phyloP scores from a whole-genome alignment of 1,140 invertebrate genomes.

The Littorina saxatilis region DNA sequence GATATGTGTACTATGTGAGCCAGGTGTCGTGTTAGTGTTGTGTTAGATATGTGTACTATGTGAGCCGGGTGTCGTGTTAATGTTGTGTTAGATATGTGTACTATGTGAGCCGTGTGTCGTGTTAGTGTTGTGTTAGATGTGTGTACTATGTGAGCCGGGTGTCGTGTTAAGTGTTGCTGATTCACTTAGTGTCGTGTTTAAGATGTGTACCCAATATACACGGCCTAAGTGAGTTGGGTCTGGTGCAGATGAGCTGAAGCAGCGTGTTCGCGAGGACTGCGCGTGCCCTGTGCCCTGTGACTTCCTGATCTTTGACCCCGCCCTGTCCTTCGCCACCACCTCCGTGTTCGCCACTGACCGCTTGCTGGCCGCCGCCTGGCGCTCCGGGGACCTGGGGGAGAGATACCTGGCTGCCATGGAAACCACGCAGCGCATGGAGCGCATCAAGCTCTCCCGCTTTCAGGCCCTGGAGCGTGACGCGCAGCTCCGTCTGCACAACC shows the following conservation, averaged over 20 bases:
- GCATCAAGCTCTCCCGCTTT: conserved; percentile 42
- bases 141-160: too few relatives aligned
- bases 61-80: too few relatives aligned
- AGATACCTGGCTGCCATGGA: conserved; percentile 51
- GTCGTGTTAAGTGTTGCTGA: too few relatives aligned
- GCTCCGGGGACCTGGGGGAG: conserved; percentile 18
- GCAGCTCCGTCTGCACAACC: conserved; percentile 8
- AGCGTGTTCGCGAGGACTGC: conserved; percentile 43
- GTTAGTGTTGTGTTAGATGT: too few relatives aligned
- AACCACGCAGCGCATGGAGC: conserved; percentile 49
- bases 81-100: too few relatives aligned
- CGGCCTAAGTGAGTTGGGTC: too few relatives aligned
- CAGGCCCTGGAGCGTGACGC: conserved; percentile 26
- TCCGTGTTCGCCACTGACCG: conserved; percentile 52
- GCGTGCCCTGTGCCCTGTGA: conserved; percentile 58
- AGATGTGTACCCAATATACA: too few relatives aligned
- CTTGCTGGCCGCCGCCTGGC: conserved; percentile 32
- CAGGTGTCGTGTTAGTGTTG: too few relatives aligned
- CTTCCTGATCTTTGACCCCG: conserved; percentile 56
- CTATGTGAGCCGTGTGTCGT: too few relatives aligned
- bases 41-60: too few relatives aligned
- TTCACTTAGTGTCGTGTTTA: too few relatives aligned
- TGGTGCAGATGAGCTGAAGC: conserved; percentile 34
- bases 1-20: too few relatives aligned
- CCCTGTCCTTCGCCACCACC: conserved; percentile 58